Evolutionary conservation across 2,888 invertebrate species (phyloP), one percentile per base, ranked within the genome.

Genomic region (Meandrusa payeni): DNA sequence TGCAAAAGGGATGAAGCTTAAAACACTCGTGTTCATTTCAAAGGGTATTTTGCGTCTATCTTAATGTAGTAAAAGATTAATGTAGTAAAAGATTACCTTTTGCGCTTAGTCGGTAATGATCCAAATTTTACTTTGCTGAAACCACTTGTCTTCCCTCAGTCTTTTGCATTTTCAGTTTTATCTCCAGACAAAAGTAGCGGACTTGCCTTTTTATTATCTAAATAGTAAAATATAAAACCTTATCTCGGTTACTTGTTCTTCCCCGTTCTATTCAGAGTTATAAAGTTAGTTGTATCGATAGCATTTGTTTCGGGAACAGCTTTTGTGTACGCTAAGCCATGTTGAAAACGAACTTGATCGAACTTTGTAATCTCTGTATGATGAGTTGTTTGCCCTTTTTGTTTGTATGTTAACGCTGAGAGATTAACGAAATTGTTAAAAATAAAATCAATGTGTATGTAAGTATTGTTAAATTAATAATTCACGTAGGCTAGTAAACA

Each of bases 221-320:
- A 15, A 29, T 2, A 32, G 6, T 26, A 19, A 33, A 41, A 33
- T 32, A 26, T 33, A 24, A 41, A 23, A 36, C 42, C 31, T 10
- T 42, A 29, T 36, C 36, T 36, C 23, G 13, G 23, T 24, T 41
- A 12, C 27, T 41, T 31, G 9, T n/a, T 23, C 39, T 33, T 19
- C 13, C 7, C 10, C 24, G 4, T 24, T 43, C 24, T 36, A 26
- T 20, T 37, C 12, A 3, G n/a, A 24, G 20, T 12, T 19, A 31
- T 24, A 37, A 31, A 43, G 10, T 37, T 32, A 32, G 17, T 40
- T 42, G 29, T 36, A 31, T 37, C 19, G 29, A 36, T 23, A 22
- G 24, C 36, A 29, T 36, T 37, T 33, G 31, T 44, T 31, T 36
- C 12, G 4, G 28, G n/a, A 41, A 40, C 4, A 11, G 11, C n/a